Evolutionary conservation across 1,140 invertebrate genomes (phyloP).

Genomic region (Penaeus japonicus): DNA sequence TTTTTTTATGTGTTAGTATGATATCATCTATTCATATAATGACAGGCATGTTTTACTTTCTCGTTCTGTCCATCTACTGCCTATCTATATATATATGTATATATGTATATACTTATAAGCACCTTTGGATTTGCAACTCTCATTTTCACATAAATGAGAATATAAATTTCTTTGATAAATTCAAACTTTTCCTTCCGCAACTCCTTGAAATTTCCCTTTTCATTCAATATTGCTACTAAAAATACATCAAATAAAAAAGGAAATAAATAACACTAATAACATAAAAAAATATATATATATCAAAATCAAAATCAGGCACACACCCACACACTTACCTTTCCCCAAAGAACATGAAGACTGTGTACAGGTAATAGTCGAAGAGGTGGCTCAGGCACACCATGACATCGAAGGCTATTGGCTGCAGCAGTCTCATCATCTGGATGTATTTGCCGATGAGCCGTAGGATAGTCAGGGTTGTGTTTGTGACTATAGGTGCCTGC

Average conservation of each 20-base stretch:
- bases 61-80: too few relatives aligned
- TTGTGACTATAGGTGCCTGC: conserved; percentile 77
- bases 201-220: background rate
- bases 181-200: conserved; percentile 11
- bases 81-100: too few relatives aligned
- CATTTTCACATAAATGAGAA: background rate
- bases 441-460: conserved; percentile 88
- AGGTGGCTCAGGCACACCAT: conserved; percentile 90
- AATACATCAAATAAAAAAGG: background rate
- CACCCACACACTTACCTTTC: conserved; percentile 29
- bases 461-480: conserved; percentile 91
- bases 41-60: too few relatives aligned
- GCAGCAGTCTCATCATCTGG: conserved; percentile 90
- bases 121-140: background rate
- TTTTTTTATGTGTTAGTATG: too few relatives aligned
- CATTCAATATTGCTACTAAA: background rate
- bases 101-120: background rate
- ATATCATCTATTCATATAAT: too few relatives aligned
- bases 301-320: conserved; percentile 24
- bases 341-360: conserved; percentile 86
- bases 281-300: background rate
- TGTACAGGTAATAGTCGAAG: conserved; percentile 94
- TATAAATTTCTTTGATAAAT: background rate
- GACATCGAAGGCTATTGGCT: conserved; percentile 91
- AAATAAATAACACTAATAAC: background rate